phyloP scores from a whole-genome alignment of 2,797 vertebrate genomes.

The Lepus townsendii region DNA sequence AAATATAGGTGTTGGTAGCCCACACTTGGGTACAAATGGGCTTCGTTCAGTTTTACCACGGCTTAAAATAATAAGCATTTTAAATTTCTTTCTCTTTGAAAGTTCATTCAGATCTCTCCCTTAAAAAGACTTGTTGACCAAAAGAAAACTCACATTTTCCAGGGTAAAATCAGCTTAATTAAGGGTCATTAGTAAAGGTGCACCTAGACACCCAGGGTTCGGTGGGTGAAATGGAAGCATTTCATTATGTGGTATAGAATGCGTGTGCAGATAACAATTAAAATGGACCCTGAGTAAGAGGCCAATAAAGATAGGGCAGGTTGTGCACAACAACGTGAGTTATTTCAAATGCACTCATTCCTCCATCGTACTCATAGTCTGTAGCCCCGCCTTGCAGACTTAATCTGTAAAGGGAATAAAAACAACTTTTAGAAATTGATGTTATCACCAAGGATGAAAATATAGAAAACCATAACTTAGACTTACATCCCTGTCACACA shows the following conservation, averaged over 20 bases:
- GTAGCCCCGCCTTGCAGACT: conserved; percentile 74
- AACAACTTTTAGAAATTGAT: conserved; percentile 77
- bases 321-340: conserved; percentile 81
- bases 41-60: conserved; percentile 82
- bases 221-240: conserved; percentile 88
- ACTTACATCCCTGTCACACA: conserved; percentile 66
- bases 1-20: conserved; percentile 72
- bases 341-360: conserved; percentile 84
- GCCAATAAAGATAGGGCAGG: conserved; percentile 88
- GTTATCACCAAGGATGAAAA: conserved; percentile 69
- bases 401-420: conserved; percentile 75
- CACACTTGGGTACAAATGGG: conserved; percentile 75
- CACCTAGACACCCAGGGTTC: conserved; percentile 86
- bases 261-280: conserved; percentile 90
- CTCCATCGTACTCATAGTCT: conserved; percentile 81
- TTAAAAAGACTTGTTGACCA: conserved; percentile 89
- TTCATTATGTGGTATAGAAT: conserved; percentile 89
- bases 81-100: conserved; percentile 80
- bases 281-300: conserved; percentile 90
- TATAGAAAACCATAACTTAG: conserved; percentile 68
- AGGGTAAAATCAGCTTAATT: conserved; percentile 90
- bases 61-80: conserved; percentile 83
- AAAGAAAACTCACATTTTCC: conserved; percentile 89
- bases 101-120: conserved; percentile 83
- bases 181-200: conserved; percentile 90